These are phyloP conservation scores for Panopea generosa DNA, from an alignment of 2,888 invertebrate species.

Conservation along the genomic window DNA sequence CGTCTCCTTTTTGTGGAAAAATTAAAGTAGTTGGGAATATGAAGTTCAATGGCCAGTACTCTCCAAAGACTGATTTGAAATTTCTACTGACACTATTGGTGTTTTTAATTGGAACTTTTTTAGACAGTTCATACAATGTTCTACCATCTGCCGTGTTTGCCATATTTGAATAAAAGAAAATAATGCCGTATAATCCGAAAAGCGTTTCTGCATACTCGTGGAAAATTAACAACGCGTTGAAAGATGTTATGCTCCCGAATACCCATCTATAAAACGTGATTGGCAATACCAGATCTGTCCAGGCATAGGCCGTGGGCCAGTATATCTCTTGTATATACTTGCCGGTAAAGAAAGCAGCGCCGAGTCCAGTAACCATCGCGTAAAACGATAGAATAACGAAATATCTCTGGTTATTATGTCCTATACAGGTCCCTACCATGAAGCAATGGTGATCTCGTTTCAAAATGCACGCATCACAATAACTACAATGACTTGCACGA, in stretches of 20 bases:
- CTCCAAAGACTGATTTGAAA: slow-evolving; percentile 73
- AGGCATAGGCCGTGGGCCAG: slow-evolving; percentile 47
- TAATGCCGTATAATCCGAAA: slow-evolving; percentile 57
- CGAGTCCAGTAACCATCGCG: slow-evolving; percentile 57
- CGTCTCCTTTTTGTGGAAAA: slow-evolving; percentile 72
- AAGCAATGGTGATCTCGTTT: slow-evolving; percentile 82
- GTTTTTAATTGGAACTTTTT: slow-evolving; percentile 61
- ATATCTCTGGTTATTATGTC: slow-evolving; percentile 77
- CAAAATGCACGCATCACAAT: slow-evolving; percentile 77
- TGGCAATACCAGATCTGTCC: slow-evolving; percentile 65
- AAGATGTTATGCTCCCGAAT: slow-evolving; percentile 40
- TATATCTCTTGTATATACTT: slow-evolving; percentile 63
- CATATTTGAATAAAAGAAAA: slow-evolving; percentile 65
- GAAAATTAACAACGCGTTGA: slow-evolving; percentile 60
- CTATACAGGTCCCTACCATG: slow-evolving; percentile 75
- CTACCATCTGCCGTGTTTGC: slow-evolving; percentile 60
- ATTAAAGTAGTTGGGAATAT: slow-evolving; percentile 72
- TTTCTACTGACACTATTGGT: slow-evolving; percentile 62
- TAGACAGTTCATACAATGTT: slow-evolving; percentile 69
- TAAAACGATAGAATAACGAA: slow-evolving; percentile 74
- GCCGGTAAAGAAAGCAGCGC: slow-evolving; percentile 62
- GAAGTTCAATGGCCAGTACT: slow-evolving; percentile 75
- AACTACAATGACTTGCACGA: slow-evolving; percentile 75
- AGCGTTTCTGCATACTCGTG: slow-evolving; percentile 59
- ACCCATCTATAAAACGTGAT: slow-evolving; percentile 56